Base-by-base conservation (phyloP, 2,888 invertebrate species). In the Nemotelus nigrinus region DNA sequence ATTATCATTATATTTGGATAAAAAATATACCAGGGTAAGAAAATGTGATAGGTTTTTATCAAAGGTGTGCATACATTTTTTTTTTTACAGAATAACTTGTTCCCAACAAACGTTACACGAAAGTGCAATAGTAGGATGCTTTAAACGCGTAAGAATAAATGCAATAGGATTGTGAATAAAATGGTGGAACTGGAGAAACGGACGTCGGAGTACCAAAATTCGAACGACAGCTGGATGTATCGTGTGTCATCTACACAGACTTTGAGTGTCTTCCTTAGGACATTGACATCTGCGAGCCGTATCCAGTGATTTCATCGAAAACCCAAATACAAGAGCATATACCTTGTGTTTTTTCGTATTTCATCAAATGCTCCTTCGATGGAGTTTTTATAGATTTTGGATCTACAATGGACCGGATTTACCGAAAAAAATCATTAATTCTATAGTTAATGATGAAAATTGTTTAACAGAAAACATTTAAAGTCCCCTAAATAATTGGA, bases 151-250 rank as follows among this genome's bases (percentile, higher is more conserved):
- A 65, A 65, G 45, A 5, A 3, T 10, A 47, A 65, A 44, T 44
- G 45, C 41, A 65, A 47, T 2, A 43, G 65, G 45, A 65, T 47
- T 7, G 65, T 65, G 4, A 44, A 44, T 10, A 65, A 65, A 65
- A 65, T 65, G 3, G 65, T 65, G 65, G 44, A 65, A 2, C n/a
- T 45, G 65, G 65, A 65, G 41, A 47, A 44, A 44, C 0, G 10
- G 6, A 65, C 65, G 10, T 47, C 45, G 87, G 88, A 84, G 82
- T 88, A 83, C 86, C 83, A 89, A 45, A 48, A 43, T 57, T 55
- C 10, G 57, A 65, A 25, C 78, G 67, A 39, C 55, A 78, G 74
- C 10, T 57, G n/a, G 60, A 78, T 63, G 68, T 77, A n/a, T 64
- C 76, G 44, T 79, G 47, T 25, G 63, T 10, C 50, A 60, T 78